These are phyloP conservation scores for Todiramphus saurophagus DNA, from an alignment of 2,113 vertebrate species.

Conservation along the genomic window DNA sequence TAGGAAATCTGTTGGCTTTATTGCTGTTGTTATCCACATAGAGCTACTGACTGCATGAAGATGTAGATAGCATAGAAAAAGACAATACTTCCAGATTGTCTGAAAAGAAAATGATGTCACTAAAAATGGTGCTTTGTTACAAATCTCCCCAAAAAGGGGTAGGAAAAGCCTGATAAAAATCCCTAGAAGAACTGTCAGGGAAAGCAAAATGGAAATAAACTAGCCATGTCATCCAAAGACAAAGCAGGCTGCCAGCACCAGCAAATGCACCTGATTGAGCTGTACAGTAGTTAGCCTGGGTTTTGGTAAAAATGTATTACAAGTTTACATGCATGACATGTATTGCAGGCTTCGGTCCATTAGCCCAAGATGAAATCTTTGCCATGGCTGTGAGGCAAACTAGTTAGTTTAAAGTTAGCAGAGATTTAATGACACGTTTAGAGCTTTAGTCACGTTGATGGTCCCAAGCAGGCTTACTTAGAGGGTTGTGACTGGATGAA, in stretches of 20 bases:
- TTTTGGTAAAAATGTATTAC: not conserved
- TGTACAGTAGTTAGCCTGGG: not conserved
- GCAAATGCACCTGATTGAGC: rapidly evolving
- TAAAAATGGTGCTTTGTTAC: not conserved
- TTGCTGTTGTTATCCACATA: not conserved
- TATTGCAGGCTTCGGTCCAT: rapidly evolving
- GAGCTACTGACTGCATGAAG: not conserved
- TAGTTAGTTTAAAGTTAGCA: not conserved
- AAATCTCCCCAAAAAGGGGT: not conserved
- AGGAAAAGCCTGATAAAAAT: not conserved
- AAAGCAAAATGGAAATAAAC: not conserved
- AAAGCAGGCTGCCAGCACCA: not conserved
- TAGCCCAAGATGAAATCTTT: not conserved
- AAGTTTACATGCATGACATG: rapidly evolving
- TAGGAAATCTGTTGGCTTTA: not conserved
- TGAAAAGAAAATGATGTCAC: not conserved
- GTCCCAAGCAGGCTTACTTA: not conserved
- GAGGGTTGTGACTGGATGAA: not conserved
- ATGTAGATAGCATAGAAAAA: not conserved
- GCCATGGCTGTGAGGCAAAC: not conserved
- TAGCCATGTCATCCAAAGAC: rapidly evolving
- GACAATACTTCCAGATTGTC: not conserved
- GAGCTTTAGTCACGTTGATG: not conserved
- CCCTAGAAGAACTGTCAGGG: not conserved
- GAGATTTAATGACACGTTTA: not conserved